These are phyloP conservation scores for Hyperopisus bebe DNA, from an alignment of 2,113 vertebrate genomes.

Conservation along the genomic window DNA sequence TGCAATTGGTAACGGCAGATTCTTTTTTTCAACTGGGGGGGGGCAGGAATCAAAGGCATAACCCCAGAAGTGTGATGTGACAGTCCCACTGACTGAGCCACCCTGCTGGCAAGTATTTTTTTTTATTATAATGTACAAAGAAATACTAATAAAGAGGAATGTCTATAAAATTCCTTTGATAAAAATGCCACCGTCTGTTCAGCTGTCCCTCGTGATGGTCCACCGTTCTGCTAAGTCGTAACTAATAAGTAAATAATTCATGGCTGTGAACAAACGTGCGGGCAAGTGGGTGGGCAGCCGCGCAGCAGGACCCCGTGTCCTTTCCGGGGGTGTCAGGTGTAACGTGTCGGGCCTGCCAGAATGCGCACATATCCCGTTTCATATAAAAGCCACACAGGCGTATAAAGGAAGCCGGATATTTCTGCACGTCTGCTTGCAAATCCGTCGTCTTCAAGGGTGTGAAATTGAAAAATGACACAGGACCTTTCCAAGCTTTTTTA, in stretches of 20 bases:
- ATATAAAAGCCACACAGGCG: background rate
- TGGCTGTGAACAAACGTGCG: background rate
- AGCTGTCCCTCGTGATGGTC: background rate
- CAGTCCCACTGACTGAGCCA: background rate
- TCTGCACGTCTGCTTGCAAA: background rate
- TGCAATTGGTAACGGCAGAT: background rate
- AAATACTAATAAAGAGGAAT: background rate
- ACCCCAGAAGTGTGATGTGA: background rate
- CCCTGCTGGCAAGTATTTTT: background rate
- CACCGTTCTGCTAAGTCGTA: background rate
- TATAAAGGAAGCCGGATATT: background rate
- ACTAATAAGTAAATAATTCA: background rate
- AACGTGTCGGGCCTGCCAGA: background rate
- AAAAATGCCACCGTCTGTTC: background rate
- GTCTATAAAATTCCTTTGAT: background rate
- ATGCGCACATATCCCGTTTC: background rate
- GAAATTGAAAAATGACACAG: background rate
- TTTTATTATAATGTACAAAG: background rate
- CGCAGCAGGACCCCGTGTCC: background rate
- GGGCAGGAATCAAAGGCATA: background rate
- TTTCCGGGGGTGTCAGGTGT: background rate
- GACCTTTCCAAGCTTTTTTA: background rate
- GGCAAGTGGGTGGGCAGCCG: background rate
- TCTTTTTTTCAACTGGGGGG: background rate
- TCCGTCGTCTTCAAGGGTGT: background rate